phyloP scores from a whole-genome alignment of 2,888 invertebrate species.

The Macropis europaea region DNA sequence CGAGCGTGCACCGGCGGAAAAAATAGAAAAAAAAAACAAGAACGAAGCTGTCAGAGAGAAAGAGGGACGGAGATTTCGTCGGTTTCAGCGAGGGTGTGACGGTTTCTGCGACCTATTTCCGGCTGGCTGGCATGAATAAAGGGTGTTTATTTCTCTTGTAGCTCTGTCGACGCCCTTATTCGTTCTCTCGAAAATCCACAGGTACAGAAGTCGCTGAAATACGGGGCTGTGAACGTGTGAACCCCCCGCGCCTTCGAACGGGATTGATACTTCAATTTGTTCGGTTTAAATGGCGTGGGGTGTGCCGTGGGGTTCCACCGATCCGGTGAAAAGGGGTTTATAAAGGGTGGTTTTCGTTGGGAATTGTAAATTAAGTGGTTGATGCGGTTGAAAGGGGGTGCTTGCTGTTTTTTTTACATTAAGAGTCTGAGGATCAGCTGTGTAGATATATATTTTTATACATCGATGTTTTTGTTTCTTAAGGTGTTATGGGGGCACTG shows the following conservation, averaged over 20 bases:
- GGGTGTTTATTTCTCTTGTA: slow-evolving; percentile 56
- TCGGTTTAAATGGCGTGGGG: not conserved
- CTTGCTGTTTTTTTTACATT: too few species aligned
- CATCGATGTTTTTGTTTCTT: too few species aligned
- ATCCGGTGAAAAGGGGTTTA: not conserved
- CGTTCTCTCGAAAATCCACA: slow-evolving; percentile 33
- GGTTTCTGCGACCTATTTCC: slow-evolving; percentile 64
- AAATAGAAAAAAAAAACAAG: not conserved
- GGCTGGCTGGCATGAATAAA: slow-evolving; percentile 58
- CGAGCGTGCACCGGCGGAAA: slow-evolving; percentile 1
- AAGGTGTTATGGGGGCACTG: too few species aligned
- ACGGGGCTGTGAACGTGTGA: not conserved
- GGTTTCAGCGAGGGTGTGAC: slow-evolving; percentile 44
- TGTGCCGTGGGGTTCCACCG: slow-evolving; percentile 1
- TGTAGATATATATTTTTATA: too few species aligned
- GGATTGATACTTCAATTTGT: slow-evolving; percentile 6
- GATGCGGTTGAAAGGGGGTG: too few species aligned
- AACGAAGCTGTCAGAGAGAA: slow-evolving; percentile 14
- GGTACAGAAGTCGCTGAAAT: slow-evolving; percentile 12
- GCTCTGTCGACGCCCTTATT: not conserved
- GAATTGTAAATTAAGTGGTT: not conserved
- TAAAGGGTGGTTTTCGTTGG: not conserved
- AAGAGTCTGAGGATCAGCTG: too few species aligned
- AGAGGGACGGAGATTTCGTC: slow-evolving; percentile 22
- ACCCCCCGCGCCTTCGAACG: not conserved